These are phyloP conservation scores for Hirundichthys speculiger DNA, from an alignment of 2,113 vertebrate genomes.

Conservation along the genomic window DNA sequence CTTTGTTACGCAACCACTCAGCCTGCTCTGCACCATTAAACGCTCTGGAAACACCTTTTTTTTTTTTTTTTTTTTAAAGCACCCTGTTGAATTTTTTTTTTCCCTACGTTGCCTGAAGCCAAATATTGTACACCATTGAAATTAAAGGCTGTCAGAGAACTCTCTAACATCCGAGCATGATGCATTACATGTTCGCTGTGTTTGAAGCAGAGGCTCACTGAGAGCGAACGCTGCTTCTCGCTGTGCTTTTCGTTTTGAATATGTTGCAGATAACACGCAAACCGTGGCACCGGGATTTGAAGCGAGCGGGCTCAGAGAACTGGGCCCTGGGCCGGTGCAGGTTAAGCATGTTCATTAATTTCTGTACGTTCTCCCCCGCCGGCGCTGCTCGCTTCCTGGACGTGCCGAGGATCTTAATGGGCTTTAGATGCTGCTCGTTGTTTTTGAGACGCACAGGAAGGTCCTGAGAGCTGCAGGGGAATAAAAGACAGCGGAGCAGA, in stretches of 20 bases:
- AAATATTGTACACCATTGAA: slow-evolving; percentile 9
- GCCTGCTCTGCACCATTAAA: background rate
- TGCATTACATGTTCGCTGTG: slow-evolving; percentile 1
- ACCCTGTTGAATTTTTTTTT: slow-evolving; percentile 1
- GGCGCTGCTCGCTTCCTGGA: slow-evolving; percentile 53
- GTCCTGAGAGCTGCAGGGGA: background rate
- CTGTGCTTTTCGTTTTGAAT: slow-evolving; percentile 46
- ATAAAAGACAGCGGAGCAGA: slow-evolving; percentile 2
- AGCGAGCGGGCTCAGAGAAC: slow-evolving; percentile 37
- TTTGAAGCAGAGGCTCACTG: background rate
- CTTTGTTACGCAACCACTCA: slow-evolving; percentile 8
- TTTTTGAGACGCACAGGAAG: slow-evolving; percentile 35
- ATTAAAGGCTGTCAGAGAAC: slow-evolving; percentile 4
- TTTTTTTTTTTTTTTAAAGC: slow-evolving; percentile 29
- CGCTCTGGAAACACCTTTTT: background rate
- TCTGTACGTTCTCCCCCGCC: slow-evolving; percentile 56
- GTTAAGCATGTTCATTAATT: slow-evolving; percentile 76
- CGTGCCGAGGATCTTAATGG: slow-evolving; percentile 63
- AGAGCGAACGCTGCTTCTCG: no score
- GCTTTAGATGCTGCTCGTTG: slow-evolving; percentile 30
- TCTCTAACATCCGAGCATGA: slow-evolving; percentile 7
- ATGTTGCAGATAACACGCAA: slow-evolving; percentile 27
- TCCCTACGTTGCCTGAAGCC: background rate
- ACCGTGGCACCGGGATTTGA: slow-evolving; percentile 23
- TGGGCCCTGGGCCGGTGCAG: slow-evolving; percentile 43